phyloP scores from a whole-genome alignment of 1,140 invertebrate species.

The Brachionus plicatilis region DNA sequence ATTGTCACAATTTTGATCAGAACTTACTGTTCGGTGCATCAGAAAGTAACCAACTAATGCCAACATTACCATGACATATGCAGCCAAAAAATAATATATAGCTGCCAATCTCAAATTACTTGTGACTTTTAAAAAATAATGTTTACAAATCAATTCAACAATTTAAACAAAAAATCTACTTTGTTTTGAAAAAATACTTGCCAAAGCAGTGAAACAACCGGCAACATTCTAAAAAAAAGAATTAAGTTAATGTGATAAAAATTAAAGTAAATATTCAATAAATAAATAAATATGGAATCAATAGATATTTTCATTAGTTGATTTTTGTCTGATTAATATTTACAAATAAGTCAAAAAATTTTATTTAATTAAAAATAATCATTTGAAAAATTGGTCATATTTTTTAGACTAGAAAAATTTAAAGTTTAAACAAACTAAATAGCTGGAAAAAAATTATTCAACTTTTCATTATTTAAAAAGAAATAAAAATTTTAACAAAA shows the following conservation, averaged over 20 bases:
- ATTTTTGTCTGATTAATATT: too few species aligned
- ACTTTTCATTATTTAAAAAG: too few species aligned
- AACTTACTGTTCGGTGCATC: conserved; percentile 28
- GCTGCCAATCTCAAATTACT: not conserved
- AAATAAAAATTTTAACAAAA: too few species aligned
- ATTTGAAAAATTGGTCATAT: too few species aligned
- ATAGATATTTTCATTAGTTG: too few species aligned
- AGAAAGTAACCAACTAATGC: conserved; percentile 7
- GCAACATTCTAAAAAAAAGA: not conserved
- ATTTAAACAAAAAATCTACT: not conserved
- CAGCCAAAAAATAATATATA: conserved; percentile 20
- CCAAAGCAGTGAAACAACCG: not conserved
- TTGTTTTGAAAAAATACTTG: conserved; percentile 28
- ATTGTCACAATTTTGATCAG: not conserved
- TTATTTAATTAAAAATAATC: too few species aligned
- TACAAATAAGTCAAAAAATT: too few species aligned
- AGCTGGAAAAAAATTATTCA: too few species aligned
- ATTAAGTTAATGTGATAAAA: not conserved
- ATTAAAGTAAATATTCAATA: too few species aligned
- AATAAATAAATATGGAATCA: too few species aligned
- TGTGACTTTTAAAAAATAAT: not conserved
- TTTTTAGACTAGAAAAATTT: too few species aligned
- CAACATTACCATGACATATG: not conserved
- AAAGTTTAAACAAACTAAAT: too few species aligned
- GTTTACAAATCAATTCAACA: not conserved